Percentiles rank a stretch among this genome's conserved stretches.
Evolutionary conservation across 2,888 invertebrate genomes (phyloP).

Genomic region (Pammene aurita): DNA sequence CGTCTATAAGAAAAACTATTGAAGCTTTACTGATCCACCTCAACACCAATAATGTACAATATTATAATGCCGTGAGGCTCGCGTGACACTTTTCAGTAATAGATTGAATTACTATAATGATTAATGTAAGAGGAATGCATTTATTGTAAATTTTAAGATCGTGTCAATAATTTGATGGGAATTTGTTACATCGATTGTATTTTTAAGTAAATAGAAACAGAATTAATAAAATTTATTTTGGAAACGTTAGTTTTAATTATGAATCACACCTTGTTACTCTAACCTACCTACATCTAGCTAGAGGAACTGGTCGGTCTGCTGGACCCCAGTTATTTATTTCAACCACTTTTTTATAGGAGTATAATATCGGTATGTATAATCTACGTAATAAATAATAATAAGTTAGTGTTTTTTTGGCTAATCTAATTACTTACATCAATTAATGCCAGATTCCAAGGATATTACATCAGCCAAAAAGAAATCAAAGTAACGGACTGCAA

Average conservation of each 20-base stretch:
- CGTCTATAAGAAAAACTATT: slow-evolving; percentile 42
- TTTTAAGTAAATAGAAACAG: slow-evolving; percentile 68
- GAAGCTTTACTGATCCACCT: slow-evolving; percentile 57
- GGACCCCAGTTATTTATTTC: too few relatives aligned
- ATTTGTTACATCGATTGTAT: slow-evolving; percentile 77
- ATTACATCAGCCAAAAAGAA: too few relatives aligned
- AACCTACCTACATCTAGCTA: not conserved
- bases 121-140: slow-evolving; percentile 61
- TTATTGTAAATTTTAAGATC: slow-evolving; percentile 68
- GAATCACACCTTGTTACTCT: not conserved
- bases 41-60: slow-evolving; percentile 53
- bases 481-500: too few relatives aligned
- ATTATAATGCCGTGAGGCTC: slow-evolving; percentile 53
- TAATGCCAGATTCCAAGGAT: too few relatives aligned
- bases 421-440: too few relatives aligned
- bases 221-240: slow-evolving; percentile 75
- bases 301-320: too few relatives aligned
- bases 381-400: too few relatives aligned
- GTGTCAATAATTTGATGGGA: slow-evolving; percentile 69
- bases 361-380: too few relatives aligned
- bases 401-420: too few relatives aligned
- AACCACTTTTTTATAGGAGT: too few relatives aligned
- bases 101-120: slow-evolving; percentile 34
- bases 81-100: slow-evolving; percentile 32
- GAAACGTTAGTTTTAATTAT: slow-evolving; percentile 51